Conservation (phyloP, 2,888 invertebrate species). For the Elmis aenea region DNA sequence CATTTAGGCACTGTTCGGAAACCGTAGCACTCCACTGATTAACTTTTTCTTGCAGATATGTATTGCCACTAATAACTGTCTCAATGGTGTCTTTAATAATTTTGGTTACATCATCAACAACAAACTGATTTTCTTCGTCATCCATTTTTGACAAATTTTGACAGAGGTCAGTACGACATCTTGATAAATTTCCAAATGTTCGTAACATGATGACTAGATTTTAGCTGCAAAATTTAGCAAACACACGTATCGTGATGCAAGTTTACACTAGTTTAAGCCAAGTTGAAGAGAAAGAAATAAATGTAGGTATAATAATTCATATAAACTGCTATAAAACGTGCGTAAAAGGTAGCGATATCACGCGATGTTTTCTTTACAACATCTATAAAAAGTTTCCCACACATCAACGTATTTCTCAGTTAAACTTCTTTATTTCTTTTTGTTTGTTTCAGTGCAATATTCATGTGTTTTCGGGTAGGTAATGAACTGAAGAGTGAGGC, state of each 20-base stretch:
- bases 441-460: no score
- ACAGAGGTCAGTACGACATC: constrained; percentile 19
- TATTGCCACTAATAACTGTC: constrained; percentile 64
- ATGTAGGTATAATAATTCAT: no score
- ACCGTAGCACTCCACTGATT: constrained; percentile 71
- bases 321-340: constrained; percentile 13
- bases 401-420: no score
- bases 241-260: no score
- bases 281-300: no score
- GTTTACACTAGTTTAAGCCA: no score
- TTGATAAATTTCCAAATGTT: constrained; percentile 12
- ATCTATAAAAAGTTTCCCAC: no score
- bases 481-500: no score
- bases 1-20: constrained; percentile 68
- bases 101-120: constrained; percentile 70
- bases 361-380: constrained; percentile 12
- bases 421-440: no score
- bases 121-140: constrained; percentile 51
- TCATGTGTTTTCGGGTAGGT: no score
- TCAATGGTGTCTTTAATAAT: constrained; percentile 73
- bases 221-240: background rate
- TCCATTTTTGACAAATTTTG: constrained; percentile 36
- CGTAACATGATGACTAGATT: constrained; percentile 6
- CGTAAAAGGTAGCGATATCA: constrained; percentile 12
- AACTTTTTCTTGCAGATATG: constrained; percentile 62